A percentile compares a stretch with the other conserved stretches of the same genome.
Evolutionary conservation across 2,888 invertebrate genomes (phyloP).

Genomic region (Agrotis ipsilon): DNA sequence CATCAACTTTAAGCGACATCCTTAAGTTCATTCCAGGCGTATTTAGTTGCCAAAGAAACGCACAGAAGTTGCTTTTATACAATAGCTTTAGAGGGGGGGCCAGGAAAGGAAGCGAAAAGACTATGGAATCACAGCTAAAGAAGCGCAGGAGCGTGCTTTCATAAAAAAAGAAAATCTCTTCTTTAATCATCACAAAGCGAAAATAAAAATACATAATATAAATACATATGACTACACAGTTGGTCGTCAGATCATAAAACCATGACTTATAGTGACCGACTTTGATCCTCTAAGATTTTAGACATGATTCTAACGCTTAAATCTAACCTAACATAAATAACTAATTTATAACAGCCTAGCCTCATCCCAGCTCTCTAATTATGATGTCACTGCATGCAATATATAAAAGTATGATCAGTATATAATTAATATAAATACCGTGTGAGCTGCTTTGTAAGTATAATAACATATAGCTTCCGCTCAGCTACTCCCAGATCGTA

Average conservation of each 20-base stretch:
- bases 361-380: constrained; percentile 49
- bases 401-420: constrained; percentile 62
- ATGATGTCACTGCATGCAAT: constrained; percentile 48
- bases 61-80: not conserved
- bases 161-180: too few species aligned
- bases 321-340: constrained; percentile 2
- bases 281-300: not conserved
- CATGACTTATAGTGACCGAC: too few species aligned
- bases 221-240: too few species aligned
- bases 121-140: too few species aligned
- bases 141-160: too few species aligned
- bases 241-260: not conserved
- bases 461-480: constrained; percentile 64
- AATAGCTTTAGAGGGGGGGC: not conserved
- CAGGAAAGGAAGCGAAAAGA: too few species aligned
- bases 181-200: too few species aligned
- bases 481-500: constrained; percentile 50
- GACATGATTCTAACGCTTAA: not conserved
- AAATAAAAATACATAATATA: too few species aligned
- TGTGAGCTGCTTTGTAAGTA: constrained; percentile 56
- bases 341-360: constrained; percentile 16
- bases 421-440: constrained; percentile 63
- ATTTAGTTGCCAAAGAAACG: not conserved
- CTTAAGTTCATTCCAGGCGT: not conserved
- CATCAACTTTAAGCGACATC: not conserved